A percentile compares a stretch with the other conserved stretches of the same genome.
These are phyloP conservation scores for Pipistrellus kuhlii DNA, from an alignment of 2,797 vertebrate genomes.

Conservation along the genomic window DNA sequence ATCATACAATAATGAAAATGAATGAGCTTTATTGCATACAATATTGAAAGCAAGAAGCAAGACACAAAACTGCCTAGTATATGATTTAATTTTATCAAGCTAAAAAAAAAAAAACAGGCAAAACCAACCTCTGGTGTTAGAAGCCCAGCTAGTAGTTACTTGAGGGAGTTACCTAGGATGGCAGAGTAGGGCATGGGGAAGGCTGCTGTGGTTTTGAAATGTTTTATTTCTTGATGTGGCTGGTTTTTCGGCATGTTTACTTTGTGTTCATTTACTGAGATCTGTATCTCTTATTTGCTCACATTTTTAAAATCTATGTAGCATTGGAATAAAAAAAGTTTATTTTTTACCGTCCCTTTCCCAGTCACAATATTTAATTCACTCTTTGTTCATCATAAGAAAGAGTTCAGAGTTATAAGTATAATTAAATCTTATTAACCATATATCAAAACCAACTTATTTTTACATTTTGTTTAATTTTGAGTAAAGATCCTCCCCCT, in stretches of 20 bases:
- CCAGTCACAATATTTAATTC: background rate
- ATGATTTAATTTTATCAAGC: background rate
- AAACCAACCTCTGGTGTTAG: background rate
- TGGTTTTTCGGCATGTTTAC: constrained; percentile 3
- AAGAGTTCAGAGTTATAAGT: background rate
- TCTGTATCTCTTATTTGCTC: background rate
- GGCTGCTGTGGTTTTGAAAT: background rate
- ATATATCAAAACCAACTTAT: background rate
- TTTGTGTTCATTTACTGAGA: background rate
- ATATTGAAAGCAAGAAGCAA: background rate
- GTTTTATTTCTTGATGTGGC: background rate
- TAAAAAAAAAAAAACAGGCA: background rate
- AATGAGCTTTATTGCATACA: background rate
- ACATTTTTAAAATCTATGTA: background rate
- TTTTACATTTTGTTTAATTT: constrained; percentile 23
- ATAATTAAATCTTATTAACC: background rate
- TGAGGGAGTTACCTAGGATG: background rate
- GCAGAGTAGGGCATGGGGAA: background rate
- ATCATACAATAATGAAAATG: background rate
- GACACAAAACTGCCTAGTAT: background rate
- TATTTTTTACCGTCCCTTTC: background rate
- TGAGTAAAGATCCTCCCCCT: background rate
- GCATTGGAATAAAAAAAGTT: background rate
- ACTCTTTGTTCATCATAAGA: background rate
- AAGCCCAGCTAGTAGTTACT: background rate